These are phyloP conservation scores for Camponotus fellah DNA, from an alignment of 2,888 invertebrate species.

Conservation along the genomic window DNA sequence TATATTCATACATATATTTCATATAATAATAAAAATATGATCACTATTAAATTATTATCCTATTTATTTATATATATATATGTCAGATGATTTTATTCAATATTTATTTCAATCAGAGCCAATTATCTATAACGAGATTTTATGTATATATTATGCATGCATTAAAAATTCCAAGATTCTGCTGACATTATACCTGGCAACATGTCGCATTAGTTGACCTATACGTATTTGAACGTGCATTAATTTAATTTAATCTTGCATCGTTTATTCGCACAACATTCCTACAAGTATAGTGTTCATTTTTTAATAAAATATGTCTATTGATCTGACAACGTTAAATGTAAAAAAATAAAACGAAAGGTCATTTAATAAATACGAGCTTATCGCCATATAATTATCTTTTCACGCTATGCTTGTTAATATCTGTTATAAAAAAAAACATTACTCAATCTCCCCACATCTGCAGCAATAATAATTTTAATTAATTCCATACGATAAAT, in stretches of 20 bases:
- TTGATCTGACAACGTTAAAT: conserved; percentile 4
- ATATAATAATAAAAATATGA: background rate
- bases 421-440: conserved; percentile 11
- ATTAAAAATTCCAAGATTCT: conserved; percentile 7
- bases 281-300: background rate
- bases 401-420: background rate
- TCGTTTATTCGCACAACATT: conserved; percentile 1
- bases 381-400: conserved; percentile 31
- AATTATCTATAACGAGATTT: background rate
- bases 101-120: background rate
- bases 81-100: background rate
- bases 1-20: no score
- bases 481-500: conserved; percentile 7
- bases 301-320: conserved; percentile 10
- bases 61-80: background rate
- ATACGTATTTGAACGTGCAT: conserved; percentile 30
- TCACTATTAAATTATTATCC: no score
- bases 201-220: conserved; percentile 47
- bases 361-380: conserved; percentile 41
- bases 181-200: conserved; percentile 55
- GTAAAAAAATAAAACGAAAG: conserved; percentile 45
- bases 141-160: background rate
- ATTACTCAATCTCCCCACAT: background rate
- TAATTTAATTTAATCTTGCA: conserved; percentile 54
- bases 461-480: background rate